Evolutionary conservation across 2,797 vertebrate genomes (phyloP).

Genomic region (Bradypodion ventrale): DNA sequence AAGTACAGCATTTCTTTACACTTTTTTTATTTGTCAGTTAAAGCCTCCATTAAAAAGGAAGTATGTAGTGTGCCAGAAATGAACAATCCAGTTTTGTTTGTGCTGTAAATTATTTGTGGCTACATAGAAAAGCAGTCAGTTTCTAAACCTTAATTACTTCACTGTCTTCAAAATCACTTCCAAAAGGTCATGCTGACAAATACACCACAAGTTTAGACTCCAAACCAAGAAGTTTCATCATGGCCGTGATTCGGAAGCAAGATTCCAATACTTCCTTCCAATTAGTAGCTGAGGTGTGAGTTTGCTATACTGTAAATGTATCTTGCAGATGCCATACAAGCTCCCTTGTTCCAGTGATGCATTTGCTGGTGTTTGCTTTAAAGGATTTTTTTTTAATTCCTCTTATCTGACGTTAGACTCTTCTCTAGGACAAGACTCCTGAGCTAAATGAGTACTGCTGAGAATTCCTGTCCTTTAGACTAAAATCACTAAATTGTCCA

Average conservation of each 20-base stretch:
- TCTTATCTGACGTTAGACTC: background rate
- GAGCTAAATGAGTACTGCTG: constrained; percentile 19
- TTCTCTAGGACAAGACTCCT: background rate
- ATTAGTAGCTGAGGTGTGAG: constrained; percentile 48
- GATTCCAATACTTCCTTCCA: constrained; percentile 44
- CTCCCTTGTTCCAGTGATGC: constrained; percentile 19
- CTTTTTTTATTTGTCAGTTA: too few relatives aligned
- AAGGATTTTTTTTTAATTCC: constrained; percentile 8
- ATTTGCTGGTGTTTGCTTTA: constrained; percentile 37
- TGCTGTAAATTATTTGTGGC: constrained; percentile 30
- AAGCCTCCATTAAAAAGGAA: too few relatives aligned
- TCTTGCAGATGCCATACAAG: background rate
- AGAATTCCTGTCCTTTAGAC: constrained; percentile 15
- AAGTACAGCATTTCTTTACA: too few relatives aligned
- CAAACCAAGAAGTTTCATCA: constrained; percentile 47
- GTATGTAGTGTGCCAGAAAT: background rate
- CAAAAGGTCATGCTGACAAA: constrained; percentile 29
- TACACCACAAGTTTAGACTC: constrained; percentile 40
- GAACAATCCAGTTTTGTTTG: constrained; percentile 40
- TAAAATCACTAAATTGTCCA: background rate
- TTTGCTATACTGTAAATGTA: constrained; percentile 23
- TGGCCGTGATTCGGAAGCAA: constrained; percentile 25
- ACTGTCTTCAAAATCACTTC: constrained; percentile 41
- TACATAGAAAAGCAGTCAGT: constrained; percentile 12
- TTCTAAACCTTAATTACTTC: constrained; percentile 14